Conservation (phyloP, 2,888 invertebrate genomes). For the Artemia sinica region DNA sequence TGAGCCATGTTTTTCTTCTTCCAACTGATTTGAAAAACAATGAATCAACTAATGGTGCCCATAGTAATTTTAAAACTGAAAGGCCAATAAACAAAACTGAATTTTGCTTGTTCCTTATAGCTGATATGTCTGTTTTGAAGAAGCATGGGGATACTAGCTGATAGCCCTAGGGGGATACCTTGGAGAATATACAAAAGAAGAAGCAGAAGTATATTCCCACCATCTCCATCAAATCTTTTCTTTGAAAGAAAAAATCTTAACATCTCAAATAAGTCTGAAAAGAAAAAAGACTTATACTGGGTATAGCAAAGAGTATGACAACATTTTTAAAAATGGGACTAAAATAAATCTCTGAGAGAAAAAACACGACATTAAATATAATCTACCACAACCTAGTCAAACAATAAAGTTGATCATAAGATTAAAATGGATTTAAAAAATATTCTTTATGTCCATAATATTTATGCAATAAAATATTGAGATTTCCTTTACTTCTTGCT, state of each 20-base stretch:
- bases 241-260: neutral
- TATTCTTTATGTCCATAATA: no score
- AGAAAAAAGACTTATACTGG: no score
- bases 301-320: no score
- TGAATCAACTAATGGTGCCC: slow-evolving; percentile 97
- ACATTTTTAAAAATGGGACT: no score
- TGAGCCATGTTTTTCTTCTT: slow-evolving; percentile 69
- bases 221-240: slow-evolving; percentile 22
- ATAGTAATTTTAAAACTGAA: slow-evolving; percentile 74
- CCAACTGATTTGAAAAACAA: slow-evolving; percentile 67
- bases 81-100: slow-evolving; percentile 38
- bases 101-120: slow-evolving; percentile 68
- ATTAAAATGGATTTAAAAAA: no score
- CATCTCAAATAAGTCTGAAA: no score
- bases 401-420: no score
- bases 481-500: no score
- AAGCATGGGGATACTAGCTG: slow-evolving; percentile 85
- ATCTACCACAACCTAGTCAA: no score
- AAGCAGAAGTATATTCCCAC: slow-evolving; percentile 57
- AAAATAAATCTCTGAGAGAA: no score
- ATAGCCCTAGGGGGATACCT: slow-evolving; percentile 85
- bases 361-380: no score
- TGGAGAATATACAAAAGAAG: slow-evolving; percentile 83
- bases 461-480: no score
- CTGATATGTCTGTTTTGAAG: slow-evolving; percentile 78